These are phyloP conservation scores for Cephus pygmeus DNA, from an alignment of 2,888 invertebrate genomes.

Conservation along the genomic window DNA sequence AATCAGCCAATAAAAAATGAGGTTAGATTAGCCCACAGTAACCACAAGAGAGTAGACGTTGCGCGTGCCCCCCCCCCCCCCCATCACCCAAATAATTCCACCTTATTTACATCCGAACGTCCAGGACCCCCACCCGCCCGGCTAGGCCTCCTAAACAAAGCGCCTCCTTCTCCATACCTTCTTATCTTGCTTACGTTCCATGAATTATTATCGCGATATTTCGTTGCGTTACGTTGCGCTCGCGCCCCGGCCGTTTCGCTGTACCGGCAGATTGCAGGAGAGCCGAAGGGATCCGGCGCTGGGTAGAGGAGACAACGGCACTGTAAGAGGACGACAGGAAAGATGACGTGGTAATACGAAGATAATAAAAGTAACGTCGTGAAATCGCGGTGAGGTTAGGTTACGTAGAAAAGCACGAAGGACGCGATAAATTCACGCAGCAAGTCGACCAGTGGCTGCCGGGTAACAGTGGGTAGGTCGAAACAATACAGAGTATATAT, in stretches of 20 bases:
- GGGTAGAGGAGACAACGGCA: not conserved
- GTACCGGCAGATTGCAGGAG: not conserved
- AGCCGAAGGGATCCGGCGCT: not conserved
- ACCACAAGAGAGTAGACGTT: not conserved
- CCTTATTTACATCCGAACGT: conserved; percentile 12
- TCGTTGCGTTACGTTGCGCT: conserved; percentile 14
- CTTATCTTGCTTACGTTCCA: conserved; percentile 39
- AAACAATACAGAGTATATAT: too few relatives aligned
- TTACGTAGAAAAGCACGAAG: not conserved
- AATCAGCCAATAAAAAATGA: not conserved
- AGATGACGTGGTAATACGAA: not conserved
- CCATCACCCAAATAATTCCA: not conserved
- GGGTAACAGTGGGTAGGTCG: not conserved
- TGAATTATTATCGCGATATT: conserved; percentile 41
- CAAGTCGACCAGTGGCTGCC: not conserved
- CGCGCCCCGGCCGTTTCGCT: not conserved
- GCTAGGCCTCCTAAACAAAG: not conserved
- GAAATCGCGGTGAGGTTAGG: not conserved
- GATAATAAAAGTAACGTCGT: not conserved
- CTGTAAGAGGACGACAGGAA: not conserved
- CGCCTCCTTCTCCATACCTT: conserved; percentile 20
- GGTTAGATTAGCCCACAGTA: not conserved
- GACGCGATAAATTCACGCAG: not conserved
- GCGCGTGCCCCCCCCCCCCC: not conserved
- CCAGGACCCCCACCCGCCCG: not conserved